These are phyloP conservation scores for Aspidiotus destructor DNA, from an alignment of 2,888 invertebrate genomes.

Conservation along the genomic window DNA sequence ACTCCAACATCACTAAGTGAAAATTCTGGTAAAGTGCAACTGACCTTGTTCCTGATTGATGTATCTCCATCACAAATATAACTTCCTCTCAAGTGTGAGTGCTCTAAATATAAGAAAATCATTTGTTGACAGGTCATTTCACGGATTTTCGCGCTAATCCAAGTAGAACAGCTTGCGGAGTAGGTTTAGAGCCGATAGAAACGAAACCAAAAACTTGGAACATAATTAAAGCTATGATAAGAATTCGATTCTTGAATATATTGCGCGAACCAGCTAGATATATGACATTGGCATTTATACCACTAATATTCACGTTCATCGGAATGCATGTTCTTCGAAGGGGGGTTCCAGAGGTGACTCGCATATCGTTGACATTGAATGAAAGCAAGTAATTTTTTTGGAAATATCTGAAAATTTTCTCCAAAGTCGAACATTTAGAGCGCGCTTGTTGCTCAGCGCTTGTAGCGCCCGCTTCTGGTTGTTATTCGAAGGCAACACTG, in stretches of 20 bases:
- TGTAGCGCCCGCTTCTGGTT: no score
- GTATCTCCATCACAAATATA: no score
- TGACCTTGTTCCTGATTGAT: no score
- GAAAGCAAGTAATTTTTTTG: neutral
- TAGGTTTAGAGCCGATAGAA: slow-evolving; percentile 17
- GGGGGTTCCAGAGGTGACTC: slow-evolving; percentile 6
- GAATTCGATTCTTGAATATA: slow-evolving; percentile 55
- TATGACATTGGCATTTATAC: slow-evolving; percentile 63
- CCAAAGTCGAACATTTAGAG: no score
- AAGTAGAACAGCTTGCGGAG: neutral
- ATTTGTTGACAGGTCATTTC: neutral
- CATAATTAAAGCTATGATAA: slow-evolving; percentile 49
- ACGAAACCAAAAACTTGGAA: neutral
- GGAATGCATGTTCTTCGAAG: slow-evolving; percentile 48
- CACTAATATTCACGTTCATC: slow-evolving; percentile 56
- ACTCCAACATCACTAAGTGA: neutral
- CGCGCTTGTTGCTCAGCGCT: no score
- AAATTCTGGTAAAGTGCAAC: no score
- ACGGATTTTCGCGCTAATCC: no score
- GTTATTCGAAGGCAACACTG: no score
- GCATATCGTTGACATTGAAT: slow-evolving; percentile 15
- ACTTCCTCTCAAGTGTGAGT: neutral
- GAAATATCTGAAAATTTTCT: no score
- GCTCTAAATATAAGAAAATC: neutral
- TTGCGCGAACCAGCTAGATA: slow-evolving; percentile 60